Evolutionary conservation across 2,888 invertebrate genomes (phyloP), one percentile per base, ranked within the genome.

Genomic region (Liposcelis brunnea): DNA sequence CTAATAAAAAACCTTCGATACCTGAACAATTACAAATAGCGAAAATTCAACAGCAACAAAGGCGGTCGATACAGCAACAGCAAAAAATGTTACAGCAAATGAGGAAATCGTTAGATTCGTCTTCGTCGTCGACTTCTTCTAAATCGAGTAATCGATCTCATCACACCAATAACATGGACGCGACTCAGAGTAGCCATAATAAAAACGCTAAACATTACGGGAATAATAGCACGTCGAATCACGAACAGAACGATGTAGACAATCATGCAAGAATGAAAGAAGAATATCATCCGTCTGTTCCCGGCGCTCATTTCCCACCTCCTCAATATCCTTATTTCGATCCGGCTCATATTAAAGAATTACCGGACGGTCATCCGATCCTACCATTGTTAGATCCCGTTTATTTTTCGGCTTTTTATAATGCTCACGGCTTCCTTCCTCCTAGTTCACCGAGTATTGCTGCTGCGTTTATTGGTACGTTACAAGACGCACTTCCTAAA

Each of bases 371-470:
- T 14, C 40, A 40, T 11, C 40, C 40, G 5, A 19, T 40, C n/a
- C 40, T 40, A 5, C 40, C 40, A 8, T 19, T 40, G 11, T 19
- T 40, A 21, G 40, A 40, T 19, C 40, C 40, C 3, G 40, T 40
- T n/a, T 40, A 40, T 19, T 40, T 40, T 19, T 40, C 40, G 15
- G 40, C 40, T 7, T 18, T 40, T 12, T 40, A 40, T 19, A 40
- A 40, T 18, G 15, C 40, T 16, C 40, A 40, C 19, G 40, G 40
- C 10, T 40, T 40, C 21, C 40, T 40, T 14, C 40, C 40, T 12
- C 40, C 40, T 21, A 40, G 40, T 19, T 40, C 40, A 6, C 40
- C 40, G 4, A 40, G 40, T 11, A 40, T 40, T n/a, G 40, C 40
- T 6, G 40, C 40, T 7, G 40, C 40, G 40, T 40, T 40, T 19